Base-by-base conservation (phyloP, 1,140 invertebrate genomes). In the Danaus melanippus region DNA sequence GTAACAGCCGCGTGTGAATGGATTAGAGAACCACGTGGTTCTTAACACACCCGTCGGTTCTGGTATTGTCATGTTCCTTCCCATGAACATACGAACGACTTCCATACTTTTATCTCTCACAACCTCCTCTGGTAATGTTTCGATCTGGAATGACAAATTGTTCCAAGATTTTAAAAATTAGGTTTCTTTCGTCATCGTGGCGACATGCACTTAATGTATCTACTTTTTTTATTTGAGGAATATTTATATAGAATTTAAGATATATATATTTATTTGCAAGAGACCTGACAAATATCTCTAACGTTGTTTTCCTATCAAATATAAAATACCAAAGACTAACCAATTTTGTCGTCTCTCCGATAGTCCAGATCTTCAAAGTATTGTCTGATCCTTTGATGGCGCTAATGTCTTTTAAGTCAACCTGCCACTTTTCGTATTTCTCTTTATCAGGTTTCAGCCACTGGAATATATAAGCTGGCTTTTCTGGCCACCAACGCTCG, bases 71-170 rank as follows among this genome's bases (percentile, higher is more conserved):
- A 59, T 48, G 8, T 66, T 66, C 8, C 57, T 62, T 1, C 71
- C 75, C 55, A 76, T 61, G 39, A 80, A 75, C 53, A 48, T n/a
- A n/a, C n/a, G n/a, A n/a, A n/a, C n/a, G n/a, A n/a, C n/a, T n/a
- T n/a, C n/a, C n/a, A n/a, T n/a, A 0, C 42, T 15, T 69, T 80
- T 79, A 49, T 55, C 72, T 51, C 63, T 78, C 0, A 83, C 69
- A 0, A 69, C 58, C 0, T 83, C 77, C 12, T 79, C 76, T 7
- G 79, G 74, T 46, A 83, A 56, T 1, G 66, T 78, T 58, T 84
- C 80, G 32, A 79, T 64, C 80, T 84, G 64, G 49, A 59, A 48
- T 11, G 12, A 32, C n/a, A 41, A 51, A 12, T 9, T 47, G n/a
- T n/a, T n/a, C n/a, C 43, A 52, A 51, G 9, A 41, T 32, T 47